Percentiles rank a stretch among this genome's conserved stretches.
Conservation (phyloP, 2,797 vertebrate genomes). For the Champsocephalus gunnari region DNA sequence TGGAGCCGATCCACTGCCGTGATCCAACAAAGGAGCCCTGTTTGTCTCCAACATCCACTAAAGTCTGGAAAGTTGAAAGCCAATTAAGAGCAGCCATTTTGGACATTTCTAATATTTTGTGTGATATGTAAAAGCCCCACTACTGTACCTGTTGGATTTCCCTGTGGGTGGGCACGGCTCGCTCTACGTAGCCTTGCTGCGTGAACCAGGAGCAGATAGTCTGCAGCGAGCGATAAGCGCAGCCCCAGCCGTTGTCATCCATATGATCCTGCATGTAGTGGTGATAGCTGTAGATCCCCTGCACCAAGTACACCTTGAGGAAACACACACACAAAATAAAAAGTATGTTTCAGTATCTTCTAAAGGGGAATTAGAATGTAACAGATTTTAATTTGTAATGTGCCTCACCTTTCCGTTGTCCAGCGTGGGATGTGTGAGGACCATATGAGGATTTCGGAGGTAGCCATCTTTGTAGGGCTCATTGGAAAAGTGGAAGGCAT, state of each 20-base stretch:
- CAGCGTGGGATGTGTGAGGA: conserved; percentile 86
- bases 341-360: background rate
- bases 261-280: conserved; percentile 96
- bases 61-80: conserved; percentile 81
- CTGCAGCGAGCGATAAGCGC: conserved; percentile 96
- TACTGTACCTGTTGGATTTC: conserved; percentile 93
- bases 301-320: conserved; percentile 87
- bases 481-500: conserved; percentile 92
- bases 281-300: conserved; percentile 93
- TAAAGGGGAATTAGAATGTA: background rate
- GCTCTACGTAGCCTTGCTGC: conserved; percentile 91
- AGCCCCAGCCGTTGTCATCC: conserved; percentile 97
- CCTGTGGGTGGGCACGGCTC: conserved; percentile 89
- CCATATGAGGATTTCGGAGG: conserved; percentile 90
- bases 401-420: conserved; percentile 87
- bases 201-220: conserved; percentile 98
- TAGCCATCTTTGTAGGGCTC: conserved; percentile 92
- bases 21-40: conserved; percentile 91
- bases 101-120: background rate
- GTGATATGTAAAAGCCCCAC: background rate
- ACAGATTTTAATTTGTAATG: conserved; percentile 30
- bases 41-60: conserved; percentile 95
- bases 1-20: conserved; percentile 95
- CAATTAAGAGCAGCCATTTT: background rate
- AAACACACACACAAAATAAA: background rate